Evolutionary conservation across 37 sponge, comb jelly and placozoan genomes (phyloP).

Genomic region (Diacarnus erythraeanus): DNA sequence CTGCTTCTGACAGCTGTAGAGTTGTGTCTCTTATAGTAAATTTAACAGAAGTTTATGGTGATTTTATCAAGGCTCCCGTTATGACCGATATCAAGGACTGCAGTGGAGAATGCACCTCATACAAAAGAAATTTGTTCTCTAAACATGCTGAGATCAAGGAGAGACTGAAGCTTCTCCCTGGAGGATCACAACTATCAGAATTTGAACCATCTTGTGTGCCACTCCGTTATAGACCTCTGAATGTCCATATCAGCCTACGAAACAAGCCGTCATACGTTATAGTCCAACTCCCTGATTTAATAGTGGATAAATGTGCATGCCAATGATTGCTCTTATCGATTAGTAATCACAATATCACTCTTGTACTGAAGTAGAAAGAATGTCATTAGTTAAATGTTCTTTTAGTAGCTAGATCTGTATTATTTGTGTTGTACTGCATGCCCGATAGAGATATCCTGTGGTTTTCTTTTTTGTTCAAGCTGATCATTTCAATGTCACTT

Average conservation of each 20-base stretch:
- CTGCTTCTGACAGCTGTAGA: neutral
- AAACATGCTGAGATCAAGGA: constrained; percentile 9
- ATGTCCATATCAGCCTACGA: neutral
- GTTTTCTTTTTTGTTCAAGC: too few relatives aligned
- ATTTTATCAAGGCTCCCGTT: neutral
- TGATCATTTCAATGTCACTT: too few relatives aligned
- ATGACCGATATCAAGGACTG: constrained; percentile 14
- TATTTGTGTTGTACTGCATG: too few relatives aligned
- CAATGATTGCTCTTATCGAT: neutral
- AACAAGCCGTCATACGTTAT: neutral
- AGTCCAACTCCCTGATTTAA: constrained; percentile 13
- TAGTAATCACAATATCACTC: neutral
- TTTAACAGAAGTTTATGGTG: constrained; percentile 15
- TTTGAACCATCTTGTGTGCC: constrained; percentile 1
- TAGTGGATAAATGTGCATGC: constrained; percentile 20
- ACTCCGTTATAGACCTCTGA: neutral
- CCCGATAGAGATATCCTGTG: too few relatives aligned
- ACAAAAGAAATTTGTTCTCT: neutral
- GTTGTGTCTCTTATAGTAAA: constrained; percentile 14
- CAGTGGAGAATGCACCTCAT: constrained; percentile 5
- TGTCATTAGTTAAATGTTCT: too few relatives aligned
- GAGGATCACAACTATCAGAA: neutral
- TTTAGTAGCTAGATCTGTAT: too few relatives aligned
- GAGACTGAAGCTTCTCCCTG: constrained; percentile 3
- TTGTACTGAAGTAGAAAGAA: neutral